Percentiles rank a stretch among this genome's conserved stretches.
Conservation (phyloP, 2,888 invertebrate species). For the Athalia circularis region DNA sequence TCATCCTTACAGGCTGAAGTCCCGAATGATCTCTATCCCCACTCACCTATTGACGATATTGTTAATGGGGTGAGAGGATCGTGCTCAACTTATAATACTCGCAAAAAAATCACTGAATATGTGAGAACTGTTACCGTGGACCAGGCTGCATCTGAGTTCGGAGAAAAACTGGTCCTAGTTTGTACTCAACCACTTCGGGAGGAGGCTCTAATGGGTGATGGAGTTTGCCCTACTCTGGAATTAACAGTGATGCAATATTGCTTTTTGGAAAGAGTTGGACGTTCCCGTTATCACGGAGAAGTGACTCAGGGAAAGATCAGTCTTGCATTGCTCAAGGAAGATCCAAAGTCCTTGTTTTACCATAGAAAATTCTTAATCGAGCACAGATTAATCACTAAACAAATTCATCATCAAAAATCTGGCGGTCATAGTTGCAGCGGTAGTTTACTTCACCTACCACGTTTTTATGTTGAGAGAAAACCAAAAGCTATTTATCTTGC, state of each 20-base stretch:
- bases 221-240: slow-evolving; percentile 74
- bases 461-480: slow-evolving; percentile 79
- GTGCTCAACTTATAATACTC: slow-evolving; percentile 79
- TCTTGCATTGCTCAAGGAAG: slow-evolving; percentile 76
- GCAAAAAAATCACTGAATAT: slow-evolving; percentile 75
- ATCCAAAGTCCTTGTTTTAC: slow-evolving; percentile 80
- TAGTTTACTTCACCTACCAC: slow-evolving; percentile 78
- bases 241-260: slow-evolving; percentile 80
- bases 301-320: slow-evolving; percentile 81
- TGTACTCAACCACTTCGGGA: slow-evolving; percentile 80
- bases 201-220: slow-evolving; percentile 76
- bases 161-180: slow-evolving; percentile 81
- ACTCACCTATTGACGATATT: slow-evolving; percentile 76
- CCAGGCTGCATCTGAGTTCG: slow-evolving; percentile 76
- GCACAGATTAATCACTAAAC: slow-evolving; percentile 79
- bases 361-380: slow-evolving; percentile 79
- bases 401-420: slow-evolving; percentile 77
- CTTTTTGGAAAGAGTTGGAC: slow-evolving; percentile 84
- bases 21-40: slow-evolving; percentile 79
- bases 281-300: slow-evolving; percentile 82
- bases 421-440: slow-evolving; percentile 71
- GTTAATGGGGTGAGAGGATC: slow-evolving; percentile 79
- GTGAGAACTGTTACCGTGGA: slow-evolving; percentile 73
- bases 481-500: slow-evolving; percentile 76
- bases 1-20: slow-evolving; percentile 71